phyloP scores from a whole-genome alignment of 2,888 invertebrate genomes.

The Polymixis lichenea region DNA sequence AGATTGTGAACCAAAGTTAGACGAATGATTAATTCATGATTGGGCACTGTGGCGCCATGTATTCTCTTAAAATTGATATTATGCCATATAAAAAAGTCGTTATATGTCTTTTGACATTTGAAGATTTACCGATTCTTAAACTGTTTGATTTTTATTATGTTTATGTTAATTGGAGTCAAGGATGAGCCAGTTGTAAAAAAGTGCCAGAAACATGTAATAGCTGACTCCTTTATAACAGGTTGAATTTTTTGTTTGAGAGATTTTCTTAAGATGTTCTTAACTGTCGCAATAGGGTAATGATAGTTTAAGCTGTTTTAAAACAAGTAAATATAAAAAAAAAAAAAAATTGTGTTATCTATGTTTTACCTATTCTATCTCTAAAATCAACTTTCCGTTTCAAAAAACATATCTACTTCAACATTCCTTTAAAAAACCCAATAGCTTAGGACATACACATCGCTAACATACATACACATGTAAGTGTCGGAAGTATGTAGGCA shows the following conservation, averaged over 20 bases:
- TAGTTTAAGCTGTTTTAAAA: too few relatives aligned
- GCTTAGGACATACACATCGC: conserved; percentile 34
- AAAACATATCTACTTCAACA: background rate
- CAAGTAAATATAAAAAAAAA: too few relatives aligned
- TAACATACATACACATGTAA: conserved; percentile 42
- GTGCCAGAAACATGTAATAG: conserved; percentile 1
- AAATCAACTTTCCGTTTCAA: background rate
- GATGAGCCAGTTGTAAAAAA: conserved; percentile 5
- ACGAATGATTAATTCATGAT: conserved; percentile 54
- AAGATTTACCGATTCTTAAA: conserved; percentile 23
- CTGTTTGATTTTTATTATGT: conserved; percentile 1
- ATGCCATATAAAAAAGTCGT: conserved; percentile 16
- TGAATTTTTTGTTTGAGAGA: background rate
- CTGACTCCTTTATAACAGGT: background rate
- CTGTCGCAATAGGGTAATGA: too few relatives aligned
- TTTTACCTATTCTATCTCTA: background rate
- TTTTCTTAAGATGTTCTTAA: too few relatives aligned
- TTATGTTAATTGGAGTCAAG: conserved; percentile 24
- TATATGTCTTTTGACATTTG: background rate
- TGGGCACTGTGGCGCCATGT: conserved; percentile 14
- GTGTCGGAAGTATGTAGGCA: conserved; percentile 88
- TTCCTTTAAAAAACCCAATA: conserved; percentile 25
- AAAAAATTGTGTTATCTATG: background rate
- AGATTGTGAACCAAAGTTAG: conserved; percentile 20
- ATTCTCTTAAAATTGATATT: conserved; percentile 4